Conservation (phyloP, 2,113 vertebrate genomes). For the Calonectris borealis region DNA sequence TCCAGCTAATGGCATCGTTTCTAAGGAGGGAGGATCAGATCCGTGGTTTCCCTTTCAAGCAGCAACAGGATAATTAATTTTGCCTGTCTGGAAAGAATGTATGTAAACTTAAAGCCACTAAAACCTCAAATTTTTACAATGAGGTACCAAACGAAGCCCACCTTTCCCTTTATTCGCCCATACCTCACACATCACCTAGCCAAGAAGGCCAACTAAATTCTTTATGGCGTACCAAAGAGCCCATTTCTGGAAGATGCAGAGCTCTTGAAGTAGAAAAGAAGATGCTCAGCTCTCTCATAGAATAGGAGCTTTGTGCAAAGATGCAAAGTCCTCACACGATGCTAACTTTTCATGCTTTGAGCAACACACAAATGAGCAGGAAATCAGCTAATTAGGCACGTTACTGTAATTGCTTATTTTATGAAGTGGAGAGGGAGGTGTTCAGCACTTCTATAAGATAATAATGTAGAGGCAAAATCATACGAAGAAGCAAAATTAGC, state of each 20-base stretch:
- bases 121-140: background rate
- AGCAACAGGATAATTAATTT: background rate
- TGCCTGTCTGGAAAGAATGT: background rate
- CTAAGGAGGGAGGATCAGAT: background rate
- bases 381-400: conserved; percentile 41
- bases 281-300: background rate
- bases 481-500: background rate
- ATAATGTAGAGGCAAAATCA: background rate
- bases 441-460: conserved; percentile 1
- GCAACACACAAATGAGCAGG: conserved; percentile 8
- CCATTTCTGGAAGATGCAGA: background rate
- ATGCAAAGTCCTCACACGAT: background rate
- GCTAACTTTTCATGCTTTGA: conserved; percentile 22
- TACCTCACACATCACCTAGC: background rate
- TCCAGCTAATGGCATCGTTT: background rate
- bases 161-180: background rate
- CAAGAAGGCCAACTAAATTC: background rate
- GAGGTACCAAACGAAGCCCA: background rate
- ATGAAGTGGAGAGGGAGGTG: conserved; percentile 7
- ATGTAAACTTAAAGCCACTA: background rate
- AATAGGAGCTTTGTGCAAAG: background rate
- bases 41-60: background rate
- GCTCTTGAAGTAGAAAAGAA: background rate
- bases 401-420: conserved; percentile 35
- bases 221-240: background rate